Evolutionary conservation across 2,888 invertebrate species (phyloP).

Genomic region (Myopa testacea): DNA sequence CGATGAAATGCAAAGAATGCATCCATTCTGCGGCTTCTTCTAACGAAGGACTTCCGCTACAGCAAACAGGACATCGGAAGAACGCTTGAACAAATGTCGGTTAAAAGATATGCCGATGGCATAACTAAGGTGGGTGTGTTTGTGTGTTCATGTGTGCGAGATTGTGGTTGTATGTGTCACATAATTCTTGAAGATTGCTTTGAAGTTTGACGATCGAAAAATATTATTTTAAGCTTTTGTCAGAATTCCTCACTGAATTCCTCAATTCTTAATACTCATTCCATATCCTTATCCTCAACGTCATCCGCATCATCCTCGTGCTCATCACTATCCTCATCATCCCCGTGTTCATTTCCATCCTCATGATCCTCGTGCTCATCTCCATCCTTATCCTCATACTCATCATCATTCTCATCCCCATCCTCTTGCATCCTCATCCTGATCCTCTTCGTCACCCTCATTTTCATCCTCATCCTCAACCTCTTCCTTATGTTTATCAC

Average conservation of each 20-base stretch:
- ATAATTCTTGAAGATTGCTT: too few relatives aligned
- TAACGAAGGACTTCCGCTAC: slow-evolving; percentile 29
- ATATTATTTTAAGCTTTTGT: background rate
- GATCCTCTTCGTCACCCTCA: too few relatives aligned
- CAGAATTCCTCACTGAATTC: background rate
- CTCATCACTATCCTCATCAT: too few relatives aligned
- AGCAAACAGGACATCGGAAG: slow-evolving; percentile 24
- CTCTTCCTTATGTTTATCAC: background rate
- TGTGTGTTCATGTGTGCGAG: background rate
- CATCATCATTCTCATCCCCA: background rate
- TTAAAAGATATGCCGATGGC: background rate
- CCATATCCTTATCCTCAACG: too few relatives aligned
- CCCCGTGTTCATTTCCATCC: too few relatives aligned
- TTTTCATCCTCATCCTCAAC: background rate
- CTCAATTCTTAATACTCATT: too few relatives aligned
- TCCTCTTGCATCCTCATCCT: too few relatives aligned
- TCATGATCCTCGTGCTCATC: too few relatives aligned
- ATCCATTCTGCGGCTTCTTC: slow-evolving; percentile 21
- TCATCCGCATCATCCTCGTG: too few relatives aligned
- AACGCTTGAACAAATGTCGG: slow-evolving; percentile 8
- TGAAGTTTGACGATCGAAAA: too few relatives aligned
- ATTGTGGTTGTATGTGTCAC: background rate
- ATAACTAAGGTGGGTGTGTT: background rate
- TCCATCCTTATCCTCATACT: background rate
- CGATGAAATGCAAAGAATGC: slow-evolving; percentile 15